Percentiles rank a stretch among this genome's conserved stretches.
Evolutionary conservation across 1,140 invertebrate genomes (phyloP).

Genomic region (Eufriesea mexicana): DNA sequence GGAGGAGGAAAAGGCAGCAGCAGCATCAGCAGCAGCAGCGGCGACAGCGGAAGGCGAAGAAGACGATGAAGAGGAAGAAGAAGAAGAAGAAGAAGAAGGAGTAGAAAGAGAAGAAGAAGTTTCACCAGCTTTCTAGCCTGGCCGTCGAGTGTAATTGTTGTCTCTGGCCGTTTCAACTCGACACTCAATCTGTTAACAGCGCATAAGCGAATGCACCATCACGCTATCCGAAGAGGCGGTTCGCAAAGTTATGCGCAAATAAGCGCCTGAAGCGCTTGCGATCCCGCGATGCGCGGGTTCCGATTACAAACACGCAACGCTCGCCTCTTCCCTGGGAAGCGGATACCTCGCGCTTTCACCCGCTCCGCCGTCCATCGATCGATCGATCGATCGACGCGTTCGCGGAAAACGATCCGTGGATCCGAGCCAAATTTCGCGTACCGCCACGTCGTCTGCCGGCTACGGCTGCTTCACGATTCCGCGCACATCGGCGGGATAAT

Average conservation of each 20-base stretch:
- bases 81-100: neutral
- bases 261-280: constrained; percentile 61
- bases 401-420: constrained; percentile 45
- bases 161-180: constrained; percentile 33
- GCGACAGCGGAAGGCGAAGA: neutral
- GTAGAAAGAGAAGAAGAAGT: neutral
- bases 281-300: constrained; percentile 66
- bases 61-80: neutral
- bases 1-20: too few relatives aligned
- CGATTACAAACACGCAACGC: constrained; percentile 75
- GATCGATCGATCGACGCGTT: constrained; percentile 21
- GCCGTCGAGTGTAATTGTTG: constrained; percentile 2
- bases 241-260: constrained; percentile 66
- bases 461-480: constrained; percentile 22
- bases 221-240: constrained; percentile 49
- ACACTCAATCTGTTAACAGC: constrained; percentile 49
- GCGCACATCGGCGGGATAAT: constrained; percentile 12
- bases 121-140: neutral
- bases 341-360: constrained; percentile 60
- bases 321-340: constrained; percentile 52
- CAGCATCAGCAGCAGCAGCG: too few relatives aligned
- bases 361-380: constrained; percentile 4
- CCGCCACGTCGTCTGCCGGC: neutral
- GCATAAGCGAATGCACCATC: constrained; percentile 2
- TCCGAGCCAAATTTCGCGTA: constrained; percentile 36